These are phyloP conservation scores for Syngnathus floridae DNA, from an alignment of 2,113 vertebrate genomes.

Conservation along the genomic window DNA sequence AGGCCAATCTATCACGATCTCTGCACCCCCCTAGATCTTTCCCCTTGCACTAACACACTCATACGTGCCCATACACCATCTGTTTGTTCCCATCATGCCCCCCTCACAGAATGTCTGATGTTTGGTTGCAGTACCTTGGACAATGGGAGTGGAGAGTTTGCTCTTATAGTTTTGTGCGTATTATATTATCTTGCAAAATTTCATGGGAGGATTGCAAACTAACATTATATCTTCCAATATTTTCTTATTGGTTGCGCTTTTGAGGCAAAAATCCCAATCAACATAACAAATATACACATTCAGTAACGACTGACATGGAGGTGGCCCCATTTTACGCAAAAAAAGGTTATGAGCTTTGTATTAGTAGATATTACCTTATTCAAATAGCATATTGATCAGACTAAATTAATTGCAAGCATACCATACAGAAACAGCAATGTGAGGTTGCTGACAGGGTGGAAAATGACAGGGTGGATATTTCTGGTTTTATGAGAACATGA, in stretches of 20 bases:
- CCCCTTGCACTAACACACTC: slow-evolving; percentile 47
- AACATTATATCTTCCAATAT: not conserved
- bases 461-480: too few relatives aligned
- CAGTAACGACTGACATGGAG: not conserved
- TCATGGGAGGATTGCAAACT: not conserved
- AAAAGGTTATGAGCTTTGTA: not conserved
- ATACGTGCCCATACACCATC: slow-evolving; percentile 51
- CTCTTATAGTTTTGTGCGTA: not conserved
- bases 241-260: not conserved
- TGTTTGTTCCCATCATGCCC: slow-evolving; percentile 39
- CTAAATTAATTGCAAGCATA: not conserved
- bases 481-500: too few relatives aligned
- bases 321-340: not conserved
- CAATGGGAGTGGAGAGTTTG: not conserved
- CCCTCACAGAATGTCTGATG: slow-evolving; percentile 17
- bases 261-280: not conserved
- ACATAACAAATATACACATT: not conserved
- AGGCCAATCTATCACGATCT: slow-evolving; percentile 77
- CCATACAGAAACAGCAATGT: too few relatives aligned
- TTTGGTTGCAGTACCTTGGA: not conserved
- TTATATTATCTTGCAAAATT: not conserved
- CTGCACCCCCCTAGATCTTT: slow-evolving; percentile 15
- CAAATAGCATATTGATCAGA: not conserved
- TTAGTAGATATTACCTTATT: not conserved
- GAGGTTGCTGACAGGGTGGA: too few relatives aligned